Base-by-base conservation (phyloP, 2,888 invertebrate genomes). In the Cybosia mesomella region DNA sequence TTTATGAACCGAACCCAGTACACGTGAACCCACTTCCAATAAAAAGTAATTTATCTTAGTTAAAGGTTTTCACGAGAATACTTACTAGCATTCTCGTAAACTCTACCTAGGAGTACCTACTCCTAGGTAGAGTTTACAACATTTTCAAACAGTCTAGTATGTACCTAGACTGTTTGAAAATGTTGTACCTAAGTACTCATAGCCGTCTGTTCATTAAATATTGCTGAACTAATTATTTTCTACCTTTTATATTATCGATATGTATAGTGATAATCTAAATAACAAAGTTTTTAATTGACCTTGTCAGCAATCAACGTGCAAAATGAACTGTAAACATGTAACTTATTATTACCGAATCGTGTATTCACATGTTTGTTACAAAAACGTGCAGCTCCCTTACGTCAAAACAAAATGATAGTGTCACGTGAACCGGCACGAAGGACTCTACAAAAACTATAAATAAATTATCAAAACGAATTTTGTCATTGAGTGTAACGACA, bases 381-480 rank as follows among this genome's bases (percentile, higher is more conserved):
- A 64, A 67, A 73, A 66, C 34, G 36, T 63, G 55, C 59, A 4
- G 21, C 58, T 58, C 58, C 64, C 22, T 64, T 68, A 69, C 66
- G 70, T 75, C 66, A 77, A 79, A 77, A 75, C 69, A 71, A 71
- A 68, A 71, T 67, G 58, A 74, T 70, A 66, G 34, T 32, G 61
- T 72, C 71, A 77, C 72, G 69, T 77, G 75, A 75, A 72, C 53
- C 64, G 9, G 68, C 70, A 71, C 69, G 66, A 28, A 74, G 58
- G 62, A 62, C 21, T 39, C 13, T 62, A 34, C 39, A 36, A n/a
- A 63, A 62, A n/a, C n/a, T 62, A 65, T 53, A 49, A 21, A 67
- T 36, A 59, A 58, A 64, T 58, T 66, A 62, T 53, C 39, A 36
- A 72, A 60, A 70, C 58, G 5, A 18, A 49, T 49, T 49, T 8